A percentile compares a stretch with the other conserved stretches of the same genome.
Evolutionary conservation across 2,888 invertebrate species (phyloP).

Genomic region (Thumatha senex): DNA sequence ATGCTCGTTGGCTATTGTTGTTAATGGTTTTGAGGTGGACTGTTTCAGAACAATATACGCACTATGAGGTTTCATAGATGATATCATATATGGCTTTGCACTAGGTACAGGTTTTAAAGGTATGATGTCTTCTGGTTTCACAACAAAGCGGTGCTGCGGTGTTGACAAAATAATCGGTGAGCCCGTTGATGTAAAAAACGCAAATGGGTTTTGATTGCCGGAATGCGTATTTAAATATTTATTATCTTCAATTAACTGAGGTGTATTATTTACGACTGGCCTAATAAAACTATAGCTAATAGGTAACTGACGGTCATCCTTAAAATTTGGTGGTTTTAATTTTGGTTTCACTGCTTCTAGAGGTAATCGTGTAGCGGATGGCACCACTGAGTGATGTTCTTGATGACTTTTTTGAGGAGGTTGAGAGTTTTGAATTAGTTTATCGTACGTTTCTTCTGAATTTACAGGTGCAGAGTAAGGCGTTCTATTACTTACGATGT

Average conservation of each 20-base stretch:
- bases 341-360: constrained; percentile 57
- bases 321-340: constrained; percentile 72
- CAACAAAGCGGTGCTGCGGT: constrained; percentile 54
- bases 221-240: constrained; percentile 50
- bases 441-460: constrained; percentile 39
- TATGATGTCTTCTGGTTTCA: constrained; percentile 55
- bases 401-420: constrained; percentile 23
- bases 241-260: constrained; percentile 36
- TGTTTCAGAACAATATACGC: constrained; percentile 47
- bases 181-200: constrained; percentile 53
- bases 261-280: constrained; percentile 41
- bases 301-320: constrained; percentile 73
- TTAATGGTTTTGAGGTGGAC: constrained; percentile 63
- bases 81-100: constrained; percentile 54
- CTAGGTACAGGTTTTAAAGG: constrained; percentile 48
- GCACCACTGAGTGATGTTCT: constrained; percentile 15
- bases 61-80: constrained; percentile 53
- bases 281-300: constrained; percentile 67
- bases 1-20: constrained; percentile 65
- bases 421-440: constrained; percentile 43
- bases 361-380: constrained; percentile 45
- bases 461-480: constrained; percentile 32
- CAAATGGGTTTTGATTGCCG: constrained; percentile 59
- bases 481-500: constrained; percentile 35
- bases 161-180: constrained; percentile 55